phyloP scores from a whole-genome alignment of 2,888 invertebrate species.

The Drosophila leonis region DNA sequence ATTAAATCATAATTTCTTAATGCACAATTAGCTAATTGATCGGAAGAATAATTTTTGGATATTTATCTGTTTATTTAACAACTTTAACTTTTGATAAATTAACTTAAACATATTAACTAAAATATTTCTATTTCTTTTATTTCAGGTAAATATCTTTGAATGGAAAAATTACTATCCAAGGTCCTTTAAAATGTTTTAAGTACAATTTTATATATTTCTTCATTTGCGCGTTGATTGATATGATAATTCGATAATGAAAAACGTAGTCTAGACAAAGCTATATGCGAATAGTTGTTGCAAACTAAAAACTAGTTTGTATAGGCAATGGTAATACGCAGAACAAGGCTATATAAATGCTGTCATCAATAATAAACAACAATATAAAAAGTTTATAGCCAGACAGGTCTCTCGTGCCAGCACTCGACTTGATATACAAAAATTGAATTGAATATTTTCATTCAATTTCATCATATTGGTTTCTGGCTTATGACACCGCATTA shows the following conservation, averaged over 20 bases:
- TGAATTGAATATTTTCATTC: conserved; percentile 9
- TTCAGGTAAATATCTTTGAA: conserved; percentile 31
- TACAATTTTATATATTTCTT: neutral
- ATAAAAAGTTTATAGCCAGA: neutral
- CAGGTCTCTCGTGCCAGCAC: neutral
- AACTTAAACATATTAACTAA: neutral
- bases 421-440: neutral
- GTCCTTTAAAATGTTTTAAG: too few relatives aligned
- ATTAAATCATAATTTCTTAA: too few relatives aligned
- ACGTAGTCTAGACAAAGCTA: neutral
- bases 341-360: neutral
- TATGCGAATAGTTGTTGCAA: neutral
- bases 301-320: neutral
- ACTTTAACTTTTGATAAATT: too few relatives aligned
- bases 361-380: neutral
- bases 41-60: neutral
- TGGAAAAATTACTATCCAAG: too few relatives aligned
- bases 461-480: neutral
- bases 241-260: neutral
- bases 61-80: neutral
- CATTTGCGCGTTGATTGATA: neutral
- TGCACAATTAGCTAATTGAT: too few relatives aligned
- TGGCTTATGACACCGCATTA: neutral
- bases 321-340: neutral
- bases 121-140: neutral